Percentiles rank a stretch among this genome's conserved stretches.
phyloP scores from a whole-genome alignment of 23 tunicate genomes.

The Halocynthia roretzi region DNA sequence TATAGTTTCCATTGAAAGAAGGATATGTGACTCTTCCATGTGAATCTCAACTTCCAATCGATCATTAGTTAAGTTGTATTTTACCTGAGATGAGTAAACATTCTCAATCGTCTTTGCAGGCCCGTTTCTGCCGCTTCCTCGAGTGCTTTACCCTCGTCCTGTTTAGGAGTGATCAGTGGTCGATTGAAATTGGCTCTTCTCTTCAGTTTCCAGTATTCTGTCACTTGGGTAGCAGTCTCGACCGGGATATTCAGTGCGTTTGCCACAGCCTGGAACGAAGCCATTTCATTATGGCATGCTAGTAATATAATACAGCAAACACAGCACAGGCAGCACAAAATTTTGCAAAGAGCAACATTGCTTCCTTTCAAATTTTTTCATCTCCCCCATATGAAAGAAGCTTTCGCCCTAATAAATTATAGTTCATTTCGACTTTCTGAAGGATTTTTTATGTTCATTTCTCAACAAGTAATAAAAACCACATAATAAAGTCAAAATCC shows the following conservation, averaged over 20 bases:
- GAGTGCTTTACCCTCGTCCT: constrained; percentile 76
- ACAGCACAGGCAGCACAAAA: too few species aligned
- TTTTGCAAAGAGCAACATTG: too few species aligned
- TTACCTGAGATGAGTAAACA: constrained; percentile 85
- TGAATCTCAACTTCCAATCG: too few species aligned
- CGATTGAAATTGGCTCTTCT: constrained; percentile 55
- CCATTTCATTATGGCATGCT: neutral
- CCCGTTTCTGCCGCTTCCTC: constrained; percentile 82
- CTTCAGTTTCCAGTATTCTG: constrained; percentile 73
- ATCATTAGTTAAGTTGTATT: too few species aligned
- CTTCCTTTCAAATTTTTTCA: too few species aligned
- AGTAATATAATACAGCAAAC: neutral
- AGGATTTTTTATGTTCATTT: too few species aligned
- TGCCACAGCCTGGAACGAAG: constrained; percentile 39
- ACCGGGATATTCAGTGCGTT: constrained; percentile 41
- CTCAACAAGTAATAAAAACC: too few species aligned
- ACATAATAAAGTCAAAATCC: too few species aligned
- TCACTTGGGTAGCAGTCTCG: constrained; percentile 52
- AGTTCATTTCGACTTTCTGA: too few species aligned
- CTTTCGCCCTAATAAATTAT: too few species aligned
- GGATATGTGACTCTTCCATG: too few species aligned
- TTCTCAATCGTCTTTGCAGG: constrained; percentile 58
- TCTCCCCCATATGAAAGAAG: neutral
- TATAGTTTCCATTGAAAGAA: too few species aligned
- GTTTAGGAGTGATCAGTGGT: constrained; percentile 62